Evolutionary conservation across 2,113 vertebrate species (phyloP).

Genomic region (Pelvicachromis taeniatus): DNA sequence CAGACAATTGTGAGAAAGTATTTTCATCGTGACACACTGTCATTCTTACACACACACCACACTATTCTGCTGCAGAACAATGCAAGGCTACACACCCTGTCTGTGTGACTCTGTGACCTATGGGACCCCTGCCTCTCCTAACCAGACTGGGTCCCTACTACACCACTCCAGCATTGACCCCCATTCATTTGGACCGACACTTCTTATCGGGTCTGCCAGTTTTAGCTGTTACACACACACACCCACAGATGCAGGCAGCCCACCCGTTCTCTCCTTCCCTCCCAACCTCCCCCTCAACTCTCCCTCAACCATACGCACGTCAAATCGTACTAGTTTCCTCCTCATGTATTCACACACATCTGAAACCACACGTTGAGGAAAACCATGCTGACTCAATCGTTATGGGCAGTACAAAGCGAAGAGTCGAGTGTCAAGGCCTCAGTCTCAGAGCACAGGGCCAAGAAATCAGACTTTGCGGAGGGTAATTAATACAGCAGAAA

Average conservation of each 20-base stretch:
- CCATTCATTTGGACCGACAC: slow-evolving; percentile 70
- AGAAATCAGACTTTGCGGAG: slow-evolving; percentile 61
- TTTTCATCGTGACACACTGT: slow-evolving; percentile 36
- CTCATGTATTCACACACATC: slow-evolving; percentile 27
- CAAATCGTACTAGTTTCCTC: slow-evolving; percentile 24
- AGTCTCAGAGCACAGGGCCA: slow-evolving; percentile 33
- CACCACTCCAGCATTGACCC: slow-evolving; percentile 59
- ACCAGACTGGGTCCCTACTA: slow-evolving; percentile 27
- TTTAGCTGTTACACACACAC: slow-evolving; percentile 11
- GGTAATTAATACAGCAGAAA: slow-evolving; percentile 61
- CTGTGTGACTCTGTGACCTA: slow-evolving; percentile 65
- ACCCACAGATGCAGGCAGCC: background rate
- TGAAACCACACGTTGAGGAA: slow-evolving; percentile 45
- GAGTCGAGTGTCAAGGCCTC: slow-evolving; percentile 51
- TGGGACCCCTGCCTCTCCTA: slow-evolving; percentile 29
- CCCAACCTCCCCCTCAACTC: background rate
- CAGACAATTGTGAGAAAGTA: slow-evolving; percentile 70
- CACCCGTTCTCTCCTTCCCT: background rate
- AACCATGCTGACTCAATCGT: slow-evolving; percentile 19
- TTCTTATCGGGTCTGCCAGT: slow-evolving; percentile 68
- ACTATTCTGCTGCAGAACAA: slow-evolving; percentile 56
- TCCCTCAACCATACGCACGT: slow-evolving; percentile 6
- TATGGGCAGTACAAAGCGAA: slow-evolving; percentile 1
- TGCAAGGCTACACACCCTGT: slow-evolving; percentile 64
- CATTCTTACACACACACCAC: background rate